These are phyloP conservation scores for Hofmannophila pseudospretella DNA, from an alignment of 2,888 invertebrate genomes.

Conservation along the genomic window DNA sequence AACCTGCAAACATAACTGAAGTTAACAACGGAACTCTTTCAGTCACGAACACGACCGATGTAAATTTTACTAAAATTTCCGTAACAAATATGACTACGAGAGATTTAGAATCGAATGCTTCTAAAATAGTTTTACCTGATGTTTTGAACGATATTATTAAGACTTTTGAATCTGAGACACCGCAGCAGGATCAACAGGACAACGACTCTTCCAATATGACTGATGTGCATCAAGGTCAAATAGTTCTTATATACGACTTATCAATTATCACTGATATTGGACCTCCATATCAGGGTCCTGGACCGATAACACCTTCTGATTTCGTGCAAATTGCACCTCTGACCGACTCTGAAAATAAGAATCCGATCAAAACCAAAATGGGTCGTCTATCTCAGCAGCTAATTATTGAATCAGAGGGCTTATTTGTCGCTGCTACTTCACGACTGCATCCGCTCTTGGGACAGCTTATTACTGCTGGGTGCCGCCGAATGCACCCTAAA, in stretches of 20 bases:
- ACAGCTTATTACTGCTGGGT: constrained; percentile 38
- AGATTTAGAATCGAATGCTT: neutral
- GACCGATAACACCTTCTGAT: neutral
- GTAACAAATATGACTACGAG: neutral
- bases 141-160: no score
- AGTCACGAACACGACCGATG: constrained; percentile 24
- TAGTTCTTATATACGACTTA: constrained; percentile 45
- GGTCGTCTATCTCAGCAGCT: constrained; percentile 24
- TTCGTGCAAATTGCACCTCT: constrained; percentile 3
- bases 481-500: constrained; percentile 41
- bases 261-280: constrained; percentile 30
- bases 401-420: constrained; percentile 46
- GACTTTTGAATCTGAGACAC: no score
- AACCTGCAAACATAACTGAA: constrained; percentile 1
- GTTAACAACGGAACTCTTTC: constrained; percentile 12
- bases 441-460: constrained; percentile 50
- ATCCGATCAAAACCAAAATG: neutral
- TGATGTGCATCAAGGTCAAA: constrained; percentile 24
- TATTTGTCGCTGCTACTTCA: constrained; percentile 50
- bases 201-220: constrained; percentile 18
- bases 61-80: neutral
- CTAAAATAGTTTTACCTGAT: no score
- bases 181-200: no score
- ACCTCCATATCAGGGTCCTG: constrained; percentile 22
- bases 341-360: neutral